Evolutionary conservation across 2,797 vertebrate species (phyloP), one percentile per base, ranked within the genome.

Genomic region (Phrynocephalus guinanensis): DNA sequence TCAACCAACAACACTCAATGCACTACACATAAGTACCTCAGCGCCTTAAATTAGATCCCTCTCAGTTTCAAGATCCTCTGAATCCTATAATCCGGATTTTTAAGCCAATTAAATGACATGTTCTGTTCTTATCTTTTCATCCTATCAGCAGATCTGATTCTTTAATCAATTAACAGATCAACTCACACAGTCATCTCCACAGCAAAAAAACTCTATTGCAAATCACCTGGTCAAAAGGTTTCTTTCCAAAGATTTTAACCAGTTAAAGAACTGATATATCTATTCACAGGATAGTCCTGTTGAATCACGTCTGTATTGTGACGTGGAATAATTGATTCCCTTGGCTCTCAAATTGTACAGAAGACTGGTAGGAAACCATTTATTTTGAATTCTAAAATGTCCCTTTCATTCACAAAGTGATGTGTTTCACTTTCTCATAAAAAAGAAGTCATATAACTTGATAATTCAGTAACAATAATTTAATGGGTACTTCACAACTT

Each of bases 81-180:
- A 4, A 33, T 81, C 56, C 24, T 67, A 82, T 67, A 44, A 67
- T 68, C 26, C 48, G 38, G 30, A 70, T 82, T 9, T 68, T 82
- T 18, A 82, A 70, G 70, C 67, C 66, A 44, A n/a, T 48, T 16
- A 70, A 73, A 48, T 82, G 24, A 6, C 33, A 79, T 48, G 8
- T 15, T 68, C 8, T 1, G 6, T 70, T 70, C 44, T 70, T 22
- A 28, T 71, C 50, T 72, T 56, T 63, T 18, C 56, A 70, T 56
- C n/a, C 30, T 24, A 67, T 24, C 73, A 67, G 84, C 73, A 67
- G 60, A 48, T 11, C 70, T 28, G 60, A 66, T 48, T 30, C 28
- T 78, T 85, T 50, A 67, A 67, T 78, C 73, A 68, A 68, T 77
- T 67, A 77, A 85, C 73, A 77, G 60, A 60, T 85, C 83, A 77